Percentiles rank a stretch among this genome's conserved stretches.
Conservation (phyloP, 2,113 vertebrate species). For the Platichthys flesus region DNA sequence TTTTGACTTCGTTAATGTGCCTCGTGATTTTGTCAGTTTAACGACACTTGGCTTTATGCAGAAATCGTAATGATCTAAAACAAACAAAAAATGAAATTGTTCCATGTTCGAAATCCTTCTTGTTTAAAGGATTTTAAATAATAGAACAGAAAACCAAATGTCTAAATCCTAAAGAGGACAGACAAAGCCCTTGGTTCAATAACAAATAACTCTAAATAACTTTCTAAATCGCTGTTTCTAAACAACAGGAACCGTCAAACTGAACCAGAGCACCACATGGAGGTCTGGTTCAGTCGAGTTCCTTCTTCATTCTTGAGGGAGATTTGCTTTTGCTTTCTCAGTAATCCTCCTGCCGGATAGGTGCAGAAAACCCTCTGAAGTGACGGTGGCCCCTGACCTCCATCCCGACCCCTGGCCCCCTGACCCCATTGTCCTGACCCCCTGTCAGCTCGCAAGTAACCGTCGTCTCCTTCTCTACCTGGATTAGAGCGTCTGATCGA, state of each 20-base stretch:
- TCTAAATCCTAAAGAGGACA: too few relatives aligned
- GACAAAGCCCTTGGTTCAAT: too few relatives aligned
- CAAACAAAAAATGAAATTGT: too few relatives aligned
- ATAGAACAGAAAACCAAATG: too few relatives aligned
- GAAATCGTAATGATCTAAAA: too few relatives aligned
- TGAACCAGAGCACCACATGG: not conserved
- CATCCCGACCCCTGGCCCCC: slow-evolving; percentile 18
- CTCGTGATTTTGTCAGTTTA: too few relatives aligned
- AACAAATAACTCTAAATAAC: too few relatives aligned
- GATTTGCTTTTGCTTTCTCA: slow-evolving; percentile 35
- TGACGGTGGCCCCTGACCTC: slow-evolving; percentile 36
- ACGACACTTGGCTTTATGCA: too few relatives aligned
- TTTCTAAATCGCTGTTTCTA: not conserved
- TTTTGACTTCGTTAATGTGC: too few relatives aligned
- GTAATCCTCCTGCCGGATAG: slow-evolving; percentile 50
- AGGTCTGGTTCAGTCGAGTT: not conserved
- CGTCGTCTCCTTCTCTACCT: slow-evolving; percentile 22
- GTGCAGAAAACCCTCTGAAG: slow-evolving; percentile 53
- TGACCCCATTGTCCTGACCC: slow-evolving; percentile 16
- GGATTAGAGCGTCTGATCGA: slow-evolving; percentile 19
- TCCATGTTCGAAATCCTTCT: too few relatives aligned
- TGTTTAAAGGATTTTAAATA: too few relatives aligned
- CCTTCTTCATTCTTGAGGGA: slow-evolving; percentile 18
- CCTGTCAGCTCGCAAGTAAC: not conserved
- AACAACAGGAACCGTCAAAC: not conserved